Evolutionary conservation across 2,888 invertebrate species (phyloP), one percentile per base, ranked within the genome.

Genomic region (Chydorus sphaericus): DNA sequence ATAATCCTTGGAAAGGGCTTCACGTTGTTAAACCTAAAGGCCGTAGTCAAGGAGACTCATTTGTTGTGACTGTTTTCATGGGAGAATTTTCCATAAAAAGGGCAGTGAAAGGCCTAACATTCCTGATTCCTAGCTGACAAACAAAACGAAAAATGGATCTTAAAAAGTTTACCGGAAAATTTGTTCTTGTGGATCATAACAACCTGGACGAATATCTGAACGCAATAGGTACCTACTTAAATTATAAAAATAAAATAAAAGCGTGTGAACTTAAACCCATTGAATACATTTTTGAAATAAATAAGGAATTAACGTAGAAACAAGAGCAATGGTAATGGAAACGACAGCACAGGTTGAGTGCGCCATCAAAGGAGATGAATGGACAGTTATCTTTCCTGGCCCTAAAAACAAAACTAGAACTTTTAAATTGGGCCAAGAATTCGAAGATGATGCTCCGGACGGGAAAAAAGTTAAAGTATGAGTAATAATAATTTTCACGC

Each of bases 141-240:
- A n/a, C n/a, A n/a, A n/a, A n/a, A n/a, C n/a, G n/a, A n/a, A n/a
- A n/a, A n/a, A n/a, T n/a, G n/a, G n/a, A n/a, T n/a, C n/a, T n/a
- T 2, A 11, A 44, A n/a, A 23, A 44, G 14, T 44, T 44, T 44
- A 28, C 28, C 14, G 85, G 84, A 69, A 85, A 82, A 73, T 91
- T 84, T 77, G 88, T 88, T 69, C 77, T 91, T 70, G 71, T 74
- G 60, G 76, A 77, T 59, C 83, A 84, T 64, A 85, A 88, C 61
- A 85, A 88, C 68, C 90, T 91, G 70, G 90, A 91, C 65, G 85
- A 86, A 58, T 88, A 85, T 74, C 84, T 91, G 86, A 87, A 87
- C 74, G 78, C 81, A 52, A 71, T 88, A 60, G 88, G 88, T 88
- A 68, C 83, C 83, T 20, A 26, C n/a, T n/a, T n/a, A n/a, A n/a